Evolutionary conservation across 2,113 vertebrate species (phyloP), one percentile per base, ranked within the genome.

Genomic region (Nettapus auritus): DNA sequence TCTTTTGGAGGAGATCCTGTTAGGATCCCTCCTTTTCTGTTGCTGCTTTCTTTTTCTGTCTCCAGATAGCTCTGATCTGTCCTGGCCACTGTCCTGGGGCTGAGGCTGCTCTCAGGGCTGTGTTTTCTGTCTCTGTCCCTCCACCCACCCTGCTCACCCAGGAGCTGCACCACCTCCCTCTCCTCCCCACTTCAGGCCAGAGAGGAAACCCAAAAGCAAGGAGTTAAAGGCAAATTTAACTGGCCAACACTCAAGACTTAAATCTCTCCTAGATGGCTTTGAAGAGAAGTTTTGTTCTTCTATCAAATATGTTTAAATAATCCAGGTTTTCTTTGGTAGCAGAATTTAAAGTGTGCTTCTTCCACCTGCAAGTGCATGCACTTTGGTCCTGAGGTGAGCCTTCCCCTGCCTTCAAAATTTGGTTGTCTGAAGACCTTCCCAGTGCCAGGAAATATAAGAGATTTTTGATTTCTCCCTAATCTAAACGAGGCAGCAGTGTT

Each of bases 401-500:
- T 73, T 28, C 73, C 64, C 50, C 33, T 31, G 53, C 40, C 60
- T 68, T 76, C 50, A 82, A 92, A 93, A 77, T 74, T 28, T 76
- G n/a, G 23, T 46, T 59, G 20, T 76, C 55, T 40, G 52, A 82
- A 89, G 40, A 52, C 19, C 3, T 1, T 83, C 28, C 26, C 28
- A 66, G 44, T 46, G 28, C 31, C 44, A 84, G n/a, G 44, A 82
- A 90, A n/a, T n/a, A n/a, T 11, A 62, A 84, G 80, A 76, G 8
- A 69, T 66, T 89, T 84, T 88, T 84, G 2, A 42, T 62, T 90
- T 46, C 66, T 89, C 57, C 60, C 10, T 84, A 52, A 21, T 56
- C 62, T 88, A 87, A 89, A 82, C 19, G 44, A 90, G 22, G 74
- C 23, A 86, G 57, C 48, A 46, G 38, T 29, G 29, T 88, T 86